Evolutionary conservation across 2,888 invertebrate genomes (phyloP), one percentile per base, ranked within the genome.

Genomic region (Calephelis perditalis): DNA sequence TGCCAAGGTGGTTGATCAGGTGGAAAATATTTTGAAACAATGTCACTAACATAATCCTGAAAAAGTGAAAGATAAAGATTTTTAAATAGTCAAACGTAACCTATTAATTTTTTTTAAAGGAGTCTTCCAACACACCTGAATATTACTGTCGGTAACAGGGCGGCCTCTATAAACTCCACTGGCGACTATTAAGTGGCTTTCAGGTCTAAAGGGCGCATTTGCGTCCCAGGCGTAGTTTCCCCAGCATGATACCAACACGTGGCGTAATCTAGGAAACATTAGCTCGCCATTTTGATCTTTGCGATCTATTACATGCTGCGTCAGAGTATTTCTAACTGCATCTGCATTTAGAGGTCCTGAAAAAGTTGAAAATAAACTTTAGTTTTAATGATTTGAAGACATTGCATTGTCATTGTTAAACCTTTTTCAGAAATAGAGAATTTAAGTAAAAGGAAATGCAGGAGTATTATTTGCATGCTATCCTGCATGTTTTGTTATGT

Each of bases 1-100:
- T 96, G 96, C 96, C 96, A 96, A 11, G 96, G 96, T 0, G 96
- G 94, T 62, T 93, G 89, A 60, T 94, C 93, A 1, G 87, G 84
- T 7, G 95, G 93, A 61, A 96, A 92, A 75, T 95, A 95, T 83
- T 96, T 96, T 4, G 95, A 94, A 37, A 95, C 93, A 63, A 95
- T 91, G 61, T 96, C 95, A 72, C 95, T 96, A 57, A 96, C 93
- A 74, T 93, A 95, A 44, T 96, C 95, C 95, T 95, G 82, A 59
- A 86, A 70, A 45, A 12, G 12, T 40, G 6, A 8, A 40, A 40
- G 8, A 1, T 40, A 40, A 6, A 8, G 40, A 40, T 40, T 40
- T 6, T 26, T 4, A 26, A 26, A 26, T 3, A 26, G 4, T 26
- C 3, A 15, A 15, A 15, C 15, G 26, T 26, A 3, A 26, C 3